Evolutionary conservation across 2,888 invertebrate genomes (phyloP).

Genomic region (Leptopilina myrica): DNA sequence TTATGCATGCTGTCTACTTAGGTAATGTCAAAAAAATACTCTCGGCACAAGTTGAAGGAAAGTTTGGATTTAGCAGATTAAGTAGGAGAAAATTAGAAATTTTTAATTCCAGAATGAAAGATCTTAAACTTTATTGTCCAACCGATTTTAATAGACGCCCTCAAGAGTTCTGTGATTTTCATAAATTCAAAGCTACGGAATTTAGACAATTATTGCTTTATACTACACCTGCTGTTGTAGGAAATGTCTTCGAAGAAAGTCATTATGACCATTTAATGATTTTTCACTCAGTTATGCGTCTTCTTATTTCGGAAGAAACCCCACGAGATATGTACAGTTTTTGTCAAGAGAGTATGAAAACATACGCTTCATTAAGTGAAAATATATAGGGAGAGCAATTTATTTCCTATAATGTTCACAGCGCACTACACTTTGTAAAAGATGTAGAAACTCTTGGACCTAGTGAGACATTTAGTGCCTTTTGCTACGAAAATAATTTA

Average conservation of each 20-base stretch:
- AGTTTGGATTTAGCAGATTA: slow-evolving; percentile 26
- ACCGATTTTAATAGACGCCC: background rate
- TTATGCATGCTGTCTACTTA: slow-evolving; percentile 33
- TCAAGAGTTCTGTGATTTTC: background rate
- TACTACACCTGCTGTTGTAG: background rate
- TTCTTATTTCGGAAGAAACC: background rate
- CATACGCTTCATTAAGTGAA: background rate
- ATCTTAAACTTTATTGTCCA: background rate
- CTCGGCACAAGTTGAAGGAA: background rate
- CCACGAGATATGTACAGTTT: background rate
- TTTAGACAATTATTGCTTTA: background rate
- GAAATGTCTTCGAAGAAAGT: background rate
- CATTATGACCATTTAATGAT: background rate
- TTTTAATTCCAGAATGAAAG: slow-evolving; percentile 23
- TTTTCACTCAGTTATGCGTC: background rate
- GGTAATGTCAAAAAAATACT: slow-evolving; percentile 42
- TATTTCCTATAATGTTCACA: background rate
- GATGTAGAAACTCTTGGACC: background rate
- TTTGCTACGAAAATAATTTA: slow-evolving; percentile 38
- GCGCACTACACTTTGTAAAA: slow-evolving; percentile 17
- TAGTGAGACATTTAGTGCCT: slow-evolving; percentile 26
- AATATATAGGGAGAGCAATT: background rate
- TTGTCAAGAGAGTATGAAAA: background rate
- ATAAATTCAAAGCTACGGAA: slow-evolving; percentile 15
- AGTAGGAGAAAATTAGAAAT: slow-evolving; percentile 19